Conservation (phyloP, 2,888 invertebrate genomes). For the Venusia cambrica region DNA sequence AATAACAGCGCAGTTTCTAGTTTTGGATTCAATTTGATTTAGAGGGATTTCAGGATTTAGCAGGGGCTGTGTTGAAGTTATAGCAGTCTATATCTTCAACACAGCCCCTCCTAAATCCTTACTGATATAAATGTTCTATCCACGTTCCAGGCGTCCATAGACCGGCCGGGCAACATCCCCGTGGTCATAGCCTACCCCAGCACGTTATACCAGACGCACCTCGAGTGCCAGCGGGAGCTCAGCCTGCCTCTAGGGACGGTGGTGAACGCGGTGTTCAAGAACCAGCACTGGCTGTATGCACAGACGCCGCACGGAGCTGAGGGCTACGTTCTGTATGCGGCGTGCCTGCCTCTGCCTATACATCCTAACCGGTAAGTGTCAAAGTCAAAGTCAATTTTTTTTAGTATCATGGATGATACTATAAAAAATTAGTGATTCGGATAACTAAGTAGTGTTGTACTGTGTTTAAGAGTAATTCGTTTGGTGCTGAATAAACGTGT, state of each 20-base stretch:
- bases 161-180: constrained; percentile 91
- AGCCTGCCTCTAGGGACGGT: constrained; percentile 90
- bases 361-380: constrained; percentile 79
- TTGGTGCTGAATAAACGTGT: no score
- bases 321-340: constrained; percentile 89
- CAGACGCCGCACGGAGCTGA: constrained; percentile 93
- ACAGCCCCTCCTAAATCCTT: no score
- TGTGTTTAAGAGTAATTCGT: no score
- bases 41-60: no score
- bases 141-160: constrained; percentile 85
- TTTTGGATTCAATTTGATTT: no score
- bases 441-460: no score
- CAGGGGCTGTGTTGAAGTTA: no score
- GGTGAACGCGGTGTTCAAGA: constrained; percentile 92
- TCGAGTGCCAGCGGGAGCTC: constrained; percentile 85
- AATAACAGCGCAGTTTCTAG: no score
- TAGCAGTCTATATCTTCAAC: no score
- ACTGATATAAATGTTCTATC: background rate
- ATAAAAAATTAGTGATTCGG: no score
- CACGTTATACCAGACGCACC: constrained; percentile 86
- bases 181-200: constrained; percentile 89
- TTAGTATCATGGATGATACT: no score
- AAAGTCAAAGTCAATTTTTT: background rate
- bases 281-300: constrained; percentile 91
- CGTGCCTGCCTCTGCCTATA: constrained; percentile 89